Evolutionary conservation across 2,888 invertebrate genomes (phyloP), one percentile per base, ranked within the genome.

Genomic region (Fabriciana adippe): DNA sequence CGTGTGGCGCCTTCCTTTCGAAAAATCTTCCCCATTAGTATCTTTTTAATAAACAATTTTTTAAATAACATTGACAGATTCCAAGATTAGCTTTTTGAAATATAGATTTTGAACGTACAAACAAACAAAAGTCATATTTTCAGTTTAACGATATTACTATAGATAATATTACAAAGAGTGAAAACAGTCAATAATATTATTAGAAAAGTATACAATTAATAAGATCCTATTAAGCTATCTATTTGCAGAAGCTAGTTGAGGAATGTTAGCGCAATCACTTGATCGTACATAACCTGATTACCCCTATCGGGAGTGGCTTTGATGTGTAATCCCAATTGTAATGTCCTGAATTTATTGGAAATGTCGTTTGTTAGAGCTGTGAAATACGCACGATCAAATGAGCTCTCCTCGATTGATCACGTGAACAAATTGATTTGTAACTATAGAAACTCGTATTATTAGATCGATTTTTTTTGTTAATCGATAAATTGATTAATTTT

Each of bases 291-390:
- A 45, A 54, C 45, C 45, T 62, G 53, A 62, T 54, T 62, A 54
- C 53, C 62, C 53, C 45, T 62, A 62, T 61, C 15, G 31, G 57
- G 45, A 51, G 51, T 26, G 62, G 62, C 53, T 62, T 54, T 54
- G 45, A 53, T 53, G 53, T 62, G 62, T 62, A 53, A 62, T 62
- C 62, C 62, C 53, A 15, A 53, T 53, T 53, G 62, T 62, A 53
- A 62, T 62, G 53, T 18, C 11, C 53, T 62, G 21, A 53, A 62
- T 62, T 62, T 62, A 62, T 62, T 45, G 53, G 61, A 54, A 53
- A 53, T 51, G 62, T 57, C 47, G 11, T 47, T 57, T 47, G 47
- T 57, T 57, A 57, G 57, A 57, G 47, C 26, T 57, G 57, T 55
- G 55, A 55, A 55, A 55, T 55, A 55, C 35, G 55, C 55, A 55